phyloP scores from a whole-genome alignment of 2,888 invertebrate species.

The Cryptops parisi region DNA sequence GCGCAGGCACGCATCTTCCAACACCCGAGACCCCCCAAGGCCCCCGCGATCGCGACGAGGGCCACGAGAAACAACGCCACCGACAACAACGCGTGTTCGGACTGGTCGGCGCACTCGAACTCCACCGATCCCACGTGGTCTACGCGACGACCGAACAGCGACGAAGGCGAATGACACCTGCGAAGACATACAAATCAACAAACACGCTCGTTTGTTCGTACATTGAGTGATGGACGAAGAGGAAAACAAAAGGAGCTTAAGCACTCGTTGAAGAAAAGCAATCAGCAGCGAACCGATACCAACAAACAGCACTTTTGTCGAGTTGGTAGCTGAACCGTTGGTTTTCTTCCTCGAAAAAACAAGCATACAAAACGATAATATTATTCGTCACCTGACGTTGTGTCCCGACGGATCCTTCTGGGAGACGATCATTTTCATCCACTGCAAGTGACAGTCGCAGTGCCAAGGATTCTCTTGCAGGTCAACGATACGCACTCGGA shows the following conservation, averaged over 20 bases:
- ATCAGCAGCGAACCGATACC: too few relatives aligned
- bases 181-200: too few relatives aligned
- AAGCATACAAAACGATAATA: too few relatives aligned
- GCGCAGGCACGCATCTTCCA: background rate
- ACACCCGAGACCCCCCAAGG: background rate
- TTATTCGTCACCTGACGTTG: background rate
- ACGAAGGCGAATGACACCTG: background rate
- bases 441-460: slow-evolving; percentile 20
- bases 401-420: background rate
- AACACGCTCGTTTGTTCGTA: too few relatives aligned
- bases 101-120: background rate
- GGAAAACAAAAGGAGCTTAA: too few relatives aligned
- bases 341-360: too few relatives aligned
- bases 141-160: background rate
- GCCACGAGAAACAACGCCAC: background rate
- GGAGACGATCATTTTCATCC: slow-evolving; percentile 17
- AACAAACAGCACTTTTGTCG: too few relatives aligned
- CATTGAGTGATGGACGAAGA: too few relatives aligned
- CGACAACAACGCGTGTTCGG: background rate
- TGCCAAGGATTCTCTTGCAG: slow-evolving; percentile 20
- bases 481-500: slow-evolving; percentile 17
- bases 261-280: too few relatives aligned
- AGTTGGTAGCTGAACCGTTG: too few relatives aligned
- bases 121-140: background rate
- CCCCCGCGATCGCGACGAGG: background rate